Base-by-base conservation (phyloP, 2,888 invertebrate genomes). In the Phytoseiulus persimilis region DNA sequence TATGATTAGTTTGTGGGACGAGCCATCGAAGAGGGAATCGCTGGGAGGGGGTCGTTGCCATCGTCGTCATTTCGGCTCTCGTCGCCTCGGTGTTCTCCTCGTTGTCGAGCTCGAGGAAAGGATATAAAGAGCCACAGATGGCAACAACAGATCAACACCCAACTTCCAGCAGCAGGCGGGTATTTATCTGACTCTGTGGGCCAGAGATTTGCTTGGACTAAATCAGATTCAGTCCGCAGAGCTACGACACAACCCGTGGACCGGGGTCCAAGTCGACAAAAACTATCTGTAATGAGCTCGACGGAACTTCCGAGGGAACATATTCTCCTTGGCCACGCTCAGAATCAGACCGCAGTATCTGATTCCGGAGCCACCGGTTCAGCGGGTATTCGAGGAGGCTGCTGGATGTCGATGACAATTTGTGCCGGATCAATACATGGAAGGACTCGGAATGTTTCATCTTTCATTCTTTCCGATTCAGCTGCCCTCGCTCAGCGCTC, bases 1-100 rank as follows among this genome's bases (percentile, higher is more conserved):
- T 65, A 65, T 65, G 65, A 65, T 65, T 65, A 65, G 65, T 65
- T 65, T 65, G 65, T 65, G 65, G 65, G 65, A 65, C 65, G 65
- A 65, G 65, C 65, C 28, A 65, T 65, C 65, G 65, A 65, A 23
- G 18, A 23, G 65, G 65, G 28, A 9, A 39, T 39, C 39, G 65
- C 18, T 28, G 65, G 14, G 65, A 6, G 11, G 65, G 65, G 65
- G 65, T 65, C 65, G 65, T 18, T 65, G 65, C 18, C 65, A 18
- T 65, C 65, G 65, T 65, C 18, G 65, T 65, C 65, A 23, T 39
- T 39, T 39, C 9, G 39, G 39, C 39, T 39, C 39, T 39, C 39
- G 3, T 39, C 65, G 65, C 65, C 65, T 65, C 65, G 65, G 1
- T 65, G 23, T 65, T 65, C 65, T 65, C 65, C 65, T 65, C 65